phyloP scores from a whole-genome alignment of 2,888 invertebrate species.

The Drosophila paramelanica region DNA sequence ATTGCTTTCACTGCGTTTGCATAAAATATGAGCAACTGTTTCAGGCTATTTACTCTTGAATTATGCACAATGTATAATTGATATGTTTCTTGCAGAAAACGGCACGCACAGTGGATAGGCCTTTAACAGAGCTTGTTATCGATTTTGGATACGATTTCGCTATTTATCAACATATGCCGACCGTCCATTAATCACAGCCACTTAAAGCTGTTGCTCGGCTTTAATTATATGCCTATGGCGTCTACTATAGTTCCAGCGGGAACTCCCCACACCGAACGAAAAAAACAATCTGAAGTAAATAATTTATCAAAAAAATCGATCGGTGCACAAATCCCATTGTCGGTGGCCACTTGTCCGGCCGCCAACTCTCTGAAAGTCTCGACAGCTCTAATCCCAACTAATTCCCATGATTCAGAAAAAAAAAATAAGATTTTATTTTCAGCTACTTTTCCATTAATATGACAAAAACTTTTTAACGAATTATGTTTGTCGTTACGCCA shows the following conservation, averaged over 20 bases:
- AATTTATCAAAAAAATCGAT: slow-evolving; percentile 77
- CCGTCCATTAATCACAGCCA: slow-evolving; percentile 67
- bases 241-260: slow-evolving; percentile 34
- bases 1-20: slow-evolving; percentile 17
- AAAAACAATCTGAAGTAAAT: slow-evolving; percentile 49
- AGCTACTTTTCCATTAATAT: slow-evolving; percentile 76
- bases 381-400: slow-evolving; percentile 64
- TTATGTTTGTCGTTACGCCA: slow-evolving; percentile 69
- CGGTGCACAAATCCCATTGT: slow-evolving; percentile 58
- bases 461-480: slow-evolving; percentile 79
- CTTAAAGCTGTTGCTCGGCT: slow-evolving; percentile 52
- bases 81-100: background rate
- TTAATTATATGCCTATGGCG: slow-evolving; percentile 52
- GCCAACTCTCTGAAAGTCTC: slow-evolving; percentile 20
- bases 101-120: background rate
- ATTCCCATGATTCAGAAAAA: slow-evolving; percentile 64
- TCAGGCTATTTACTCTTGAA: slow-evolving; percentile 1
- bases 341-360: slow-evolving; percentile 40
- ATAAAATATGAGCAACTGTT: slow-evolving; percentile 5
- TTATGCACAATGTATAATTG: slow-evolving; percentile 1
- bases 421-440: slow-evolving; percentile 44
- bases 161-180: slow-evolving; percentile 17
- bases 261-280: background rate
- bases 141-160: slow-evolving; percentile 10
- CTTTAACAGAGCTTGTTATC: slow-evolving; percentile 22